phyloP scores from a whole-genome alignment of 2,113 vertebrate genomes.

The Choloepus hoffmanni region DNA sequence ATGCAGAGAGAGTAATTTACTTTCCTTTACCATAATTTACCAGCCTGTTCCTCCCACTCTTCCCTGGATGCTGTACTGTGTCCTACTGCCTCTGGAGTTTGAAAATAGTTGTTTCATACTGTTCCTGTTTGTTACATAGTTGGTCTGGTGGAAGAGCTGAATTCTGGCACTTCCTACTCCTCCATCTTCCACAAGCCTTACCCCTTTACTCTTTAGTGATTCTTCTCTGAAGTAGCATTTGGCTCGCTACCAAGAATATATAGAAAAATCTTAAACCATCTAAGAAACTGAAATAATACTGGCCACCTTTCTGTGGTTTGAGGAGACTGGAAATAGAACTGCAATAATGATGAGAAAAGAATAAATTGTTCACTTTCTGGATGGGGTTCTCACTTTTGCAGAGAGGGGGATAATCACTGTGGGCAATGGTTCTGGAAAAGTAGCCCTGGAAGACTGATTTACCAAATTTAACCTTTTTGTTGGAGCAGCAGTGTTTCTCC shows the following conservation, averaged over 20 bases:
- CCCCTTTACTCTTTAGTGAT: neutral
- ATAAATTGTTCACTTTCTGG: neutral
- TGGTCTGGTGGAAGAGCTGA: too few species aligned
- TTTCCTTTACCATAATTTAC: too few species aligned
- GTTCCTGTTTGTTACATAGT: too few species aligned
- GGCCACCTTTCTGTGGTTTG: neutral
- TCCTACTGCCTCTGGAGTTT: too few species aligned
- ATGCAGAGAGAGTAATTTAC: too few species aligned
- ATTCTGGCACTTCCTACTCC: too few species aligned
- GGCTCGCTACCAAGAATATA: neutral
- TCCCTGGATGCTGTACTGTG: too few species aligned
- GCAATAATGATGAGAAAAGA: neutral
- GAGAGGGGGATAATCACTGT: neutral
- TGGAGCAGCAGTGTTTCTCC: neutral
- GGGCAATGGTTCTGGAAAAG: neutral
- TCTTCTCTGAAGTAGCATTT: slow-evolving; percentile 28
- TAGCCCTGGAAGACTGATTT: neutral
- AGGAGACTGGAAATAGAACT: slow-evolving; percentile 55
- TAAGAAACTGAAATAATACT: slow-evolving; percentile 31
- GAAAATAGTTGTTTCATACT: too few species aligned
- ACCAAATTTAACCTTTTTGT: neutral
- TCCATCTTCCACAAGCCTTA: neutral
- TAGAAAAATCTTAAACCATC: neutral
- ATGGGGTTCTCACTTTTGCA: neutral
- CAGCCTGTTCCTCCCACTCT: too few species aligned